Conservation (phyloP, 2,113 vertebrate genomes). For the Macquaria australasica region DNA sequence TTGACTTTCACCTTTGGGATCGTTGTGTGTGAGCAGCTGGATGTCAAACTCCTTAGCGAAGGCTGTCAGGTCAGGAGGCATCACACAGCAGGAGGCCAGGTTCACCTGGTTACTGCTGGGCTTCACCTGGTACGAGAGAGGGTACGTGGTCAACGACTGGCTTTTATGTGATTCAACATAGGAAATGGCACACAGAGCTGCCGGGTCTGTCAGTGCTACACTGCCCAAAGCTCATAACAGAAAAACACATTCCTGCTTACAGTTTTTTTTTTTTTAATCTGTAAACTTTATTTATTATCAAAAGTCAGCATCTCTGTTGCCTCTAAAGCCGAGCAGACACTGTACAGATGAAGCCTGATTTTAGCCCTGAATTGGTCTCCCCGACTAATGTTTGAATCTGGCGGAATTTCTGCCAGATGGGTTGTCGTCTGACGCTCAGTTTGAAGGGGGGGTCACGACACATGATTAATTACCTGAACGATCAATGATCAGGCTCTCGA, state of each 20-base stretch:
- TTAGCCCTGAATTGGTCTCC: not conserved
- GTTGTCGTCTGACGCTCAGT: not conserved
- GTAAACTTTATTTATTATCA: not conserved
- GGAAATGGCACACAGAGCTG: not conserved
- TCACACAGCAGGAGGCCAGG: conserved; percentile 98
- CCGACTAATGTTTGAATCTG: not conserved
- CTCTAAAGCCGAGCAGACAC: not conserved
- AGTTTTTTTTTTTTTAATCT: not conserved
- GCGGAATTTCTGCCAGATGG: not conserved
- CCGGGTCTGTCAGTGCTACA: not conserved
- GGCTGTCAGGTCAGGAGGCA: conserved; percentile 97
- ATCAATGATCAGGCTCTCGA: too few relatives aligned
- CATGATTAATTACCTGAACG: too few relatives aligned
- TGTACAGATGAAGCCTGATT: not conserved
- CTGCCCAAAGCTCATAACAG: not conserved
- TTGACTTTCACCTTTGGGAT: conserved; percentile 91
- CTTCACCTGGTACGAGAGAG: conserved; percentile 87
- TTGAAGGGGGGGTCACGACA: not conserved
- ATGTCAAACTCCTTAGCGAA: conserved; percentile 98
- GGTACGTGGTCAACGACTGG: not conserved
- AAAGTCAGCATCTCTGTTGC: not conserved
- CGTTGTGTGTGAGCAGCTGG: conserved; percentile 97
- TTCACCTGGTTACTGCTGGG: conserved; percentile 99
- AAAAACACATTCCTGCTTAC: not conserved
- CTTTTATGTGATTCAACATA: not conserved